A percentile compares a stretch with the other conserved stretches of the same genome.
Conservation (phyloP, 2,797 vertebrate genomes). For the Synanceia verrucosa region DNA sequence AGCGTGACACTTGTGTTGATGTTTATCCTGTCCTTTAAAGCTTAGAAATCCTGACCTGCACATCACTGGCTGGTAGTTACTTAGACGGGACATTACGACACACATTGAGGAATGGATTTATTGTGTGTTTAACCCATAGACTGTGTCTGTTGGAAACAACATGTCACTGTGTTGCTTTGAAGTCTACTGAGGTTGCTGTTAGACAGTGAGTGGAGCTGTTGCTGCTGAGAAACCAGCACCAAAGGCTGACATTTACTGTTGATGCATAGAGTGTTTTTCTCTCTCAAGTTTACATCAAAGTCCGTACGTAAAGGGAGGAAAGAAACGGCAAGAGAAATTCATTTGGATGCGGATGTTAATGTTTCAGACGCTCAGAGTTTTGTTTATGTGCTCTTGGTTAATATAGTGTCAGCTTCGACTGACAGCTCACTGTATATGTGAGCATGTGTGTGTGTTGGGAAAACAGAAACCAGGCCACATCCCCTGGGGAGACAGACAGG, state of each 20-base stretch:
- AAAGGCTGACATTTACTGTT: conserved; percentile 19
- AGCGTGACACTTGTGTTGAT: too few relatives aligned
- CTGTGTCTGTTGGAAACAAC: conserved; percentile 4
- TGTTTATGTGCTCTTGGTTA: conserved; percentile 24
- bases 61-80: neutral
- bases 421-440: conserved; percentile 33
- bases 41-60: neutral
- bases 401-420: conserved; percentile 16
- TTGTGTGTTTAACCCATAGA: neutral
- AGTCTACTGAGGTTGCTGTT: conserved; percentile 2
- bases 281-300: conserved; percentile 9
- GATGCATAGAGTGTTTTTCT: neutral
- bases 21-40: too few relatives aligned
- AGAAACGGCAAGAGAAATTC: neutral
- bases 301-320: neutral
- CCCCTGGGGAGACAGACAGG: conserved; percentile 69
- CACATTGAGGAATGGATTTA: neutral
- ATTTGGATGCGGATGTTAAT: neutral
- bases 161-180: conserved; percentile 12
- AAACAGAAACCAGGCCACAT: conserved; percentile 67
- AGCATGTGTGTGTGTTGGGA: conserved; percentile 26
- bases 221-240: neutral
- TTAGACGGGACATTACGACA: neutral
- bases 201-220: neutral
- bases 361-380: too few relatives aligned